These are phyloP conservation scores for Trachops cirrhosus DNA, from an alignment of 2,797 vertebrate genomes.

Conservation along the genomic window DNA sequence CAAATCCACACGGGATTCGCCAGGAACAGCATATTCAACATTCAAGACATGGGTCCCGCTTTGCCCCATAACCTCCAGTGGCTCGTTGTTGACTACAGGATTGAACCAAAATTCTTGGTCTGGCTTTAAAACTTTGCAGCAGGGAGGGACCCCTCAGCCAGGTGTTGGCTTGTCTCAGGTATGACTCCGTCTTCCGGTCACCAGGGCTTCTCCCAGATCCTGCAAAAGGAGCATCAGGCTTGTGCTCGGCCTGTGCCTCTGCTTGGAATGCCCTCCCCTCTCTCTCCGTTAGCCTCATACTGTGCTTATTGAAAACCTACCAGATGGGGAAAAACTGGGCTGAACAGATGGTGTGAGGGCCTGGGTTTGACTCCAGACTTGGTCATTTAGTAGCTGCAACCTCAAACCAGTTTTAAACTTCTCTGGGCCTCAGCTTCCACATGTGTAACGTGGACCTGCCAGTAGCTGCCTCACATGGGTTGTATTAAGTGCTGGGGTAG, in stretches of 20 bases:
- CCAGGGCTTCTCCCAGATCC: neutral
- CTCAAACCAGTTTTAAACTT: neutral
- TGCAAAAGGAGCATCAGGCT: neutral
- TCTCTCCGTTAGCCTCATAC: neutral
- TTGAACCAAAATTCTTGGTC: neutral
- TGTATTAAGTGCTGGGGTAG: neutral
- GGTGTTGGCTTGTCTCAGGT: neutral
- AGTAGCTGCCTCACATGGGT: accelerated
- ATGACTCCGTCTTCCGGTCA: neutral
- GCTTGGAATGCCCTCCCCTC: neutral
- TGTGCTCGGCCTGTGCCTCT: neutral
- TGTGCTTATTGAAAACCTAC: neutral
- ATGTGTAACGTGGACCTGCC: neutral
- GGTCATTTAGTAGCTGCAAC: neutral
- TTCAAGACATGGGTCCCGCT: neutral
- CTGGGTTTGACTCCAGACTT: neutral
- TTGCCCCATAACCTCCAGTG: neutral
- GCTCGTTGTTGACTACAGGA: neutral
- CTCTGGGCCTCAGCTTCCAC: neutral
- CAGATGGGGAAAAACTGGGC: neutral
- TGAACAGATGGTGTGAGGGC: neutral
- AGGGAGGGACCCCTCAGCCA: neutral
- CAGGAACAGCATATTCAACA: neutral
- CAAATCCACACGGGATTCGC: neutral
- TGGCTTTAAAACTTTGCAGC: neutral